phyloP scores from a whole-genome alignment of 2,113 vertebrate genomes.

The Archilochus colubris region DNA sequence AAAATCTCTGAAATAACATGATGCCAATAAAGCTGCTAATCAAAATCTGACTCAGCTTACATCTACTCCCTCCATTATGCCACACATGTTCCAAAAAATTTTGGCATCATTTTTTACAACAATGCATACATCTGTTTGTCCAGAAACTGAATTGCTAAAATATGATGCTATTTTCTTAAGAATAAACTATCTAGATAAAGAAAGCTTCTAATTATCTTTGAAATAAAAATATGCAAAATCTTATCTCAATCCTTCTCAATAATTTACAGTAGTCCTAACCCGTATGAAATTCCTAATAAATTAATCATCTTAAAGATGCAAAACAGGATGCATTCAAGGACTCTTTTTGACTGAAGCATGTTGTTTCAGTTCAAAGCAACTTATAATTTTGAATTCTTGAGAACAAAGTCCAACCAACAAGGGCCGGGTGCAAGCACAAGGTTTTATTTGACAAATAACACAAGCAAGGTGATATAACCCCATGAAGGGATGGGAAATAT shows the following conservation, averaged over 20 bases:
- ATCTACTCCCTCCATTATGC: neutral
- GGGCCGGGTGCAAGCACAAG: no score
- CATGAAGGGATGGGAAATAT: no score
- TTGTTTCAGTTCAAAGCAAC: neutral
- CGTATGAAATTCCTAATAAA: neutral
- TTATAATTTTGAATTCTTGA: no score
- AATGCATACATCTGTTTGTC: neutral
- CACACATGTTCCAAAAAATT: neutral
- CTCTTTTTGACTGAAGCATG: neutral
- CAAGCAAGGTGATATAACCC: no score
- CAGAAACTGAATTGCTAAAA: neutral
- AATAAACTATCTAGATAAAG: neutral
- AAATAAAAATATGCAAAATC: neutral
- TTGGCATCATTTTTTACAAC: neutral
- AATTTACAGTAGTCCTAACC: neutral
- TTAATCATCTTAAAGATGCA: slow-evolving; percentile 5
- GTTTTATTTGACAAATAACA: no score
- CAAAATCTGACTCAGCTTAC: neutral
- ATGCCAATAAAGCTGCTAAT: neutral
- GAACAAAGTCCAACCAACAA: no score
- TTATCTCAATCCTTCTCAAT: neutral
- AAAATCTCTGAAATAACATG: neutral
- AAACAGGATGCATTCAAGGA: neutral
- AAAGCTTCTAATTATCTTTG: neutral
- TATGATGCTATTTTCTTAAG: neutral